A percentile compares a stretch with the other conserved stretches of the same genome.
phyloP scores from a whole-genome alignment of 2,888 invertebrate genomes.

The Drosophila basisetae region DNA sequence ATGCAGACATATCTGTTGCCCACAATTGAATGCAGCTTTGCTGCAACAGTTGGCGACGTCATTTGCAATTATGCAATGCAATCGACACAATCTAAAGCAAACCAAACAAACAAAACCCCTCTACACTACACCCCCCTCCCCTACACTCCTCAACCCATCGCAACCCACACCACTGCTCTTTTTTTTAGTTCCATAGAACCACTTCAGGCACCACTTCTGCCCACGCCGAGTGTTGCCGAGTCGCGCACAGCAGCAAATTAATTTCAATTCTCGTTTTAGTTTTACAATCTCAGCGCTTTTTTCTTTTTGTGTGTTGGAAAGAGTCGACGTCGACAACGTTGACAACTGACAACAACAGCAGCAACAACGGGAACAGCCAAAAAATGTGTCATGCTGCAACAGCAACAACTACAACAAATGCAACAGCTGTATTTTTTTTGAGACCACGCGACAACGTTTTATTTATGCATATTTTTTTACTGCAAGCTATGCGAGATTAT shows the following conservation, averaged over 20 bases:
- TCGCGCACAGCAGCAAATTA: conserved; percentile 60
- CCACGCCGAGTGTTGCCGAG: conserved; percentile 34
- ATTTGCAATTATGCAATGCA: conserved; percentile 71
- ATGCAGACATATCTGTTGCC: conserved; percentile 7
- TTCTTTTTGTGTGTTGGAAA: conserved; percentile 15
- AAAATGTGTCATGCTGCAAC: conserved; percentile 57
- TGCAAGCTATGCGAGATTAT: conserved; percentile 24
- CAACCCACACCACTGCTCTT: neutral
- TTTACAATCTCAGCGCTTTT: conserved; percentile 68
- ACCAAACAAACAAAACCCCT: conserved; percentile 10
- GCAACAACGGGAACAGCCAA: conserved; percentile 36
- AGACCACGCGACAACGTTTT: conserved; percentile 69
- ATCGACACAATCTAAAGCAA: conserved; percentile 38
- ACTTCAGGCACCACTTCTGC: conserved; percentile 21
- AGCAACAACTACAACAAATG: conserved; percentile 45
- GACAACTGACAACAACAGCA: conserved; percentile 46
- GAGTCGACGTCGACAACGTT: conserved; percentile 38
- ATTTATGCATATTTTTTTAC: conserved; percentile 44
- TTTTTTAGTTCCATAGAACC: conserved; percentile 2
- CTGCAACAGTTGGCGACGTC: conserved; percentile 56
- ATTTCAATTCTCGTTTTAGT: conserved; percentile 73
- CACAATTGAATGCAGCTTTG: conserved; percentile 64
- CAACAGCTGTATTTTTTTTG: conserved; percentile 55
- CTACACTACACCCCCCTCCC: neutral
- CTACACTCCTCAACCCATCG: neutral